phyloP scores from a whole-genome alignment of 1,140 invertebrate genomes.

The Eubasilissa regina region DNA sequence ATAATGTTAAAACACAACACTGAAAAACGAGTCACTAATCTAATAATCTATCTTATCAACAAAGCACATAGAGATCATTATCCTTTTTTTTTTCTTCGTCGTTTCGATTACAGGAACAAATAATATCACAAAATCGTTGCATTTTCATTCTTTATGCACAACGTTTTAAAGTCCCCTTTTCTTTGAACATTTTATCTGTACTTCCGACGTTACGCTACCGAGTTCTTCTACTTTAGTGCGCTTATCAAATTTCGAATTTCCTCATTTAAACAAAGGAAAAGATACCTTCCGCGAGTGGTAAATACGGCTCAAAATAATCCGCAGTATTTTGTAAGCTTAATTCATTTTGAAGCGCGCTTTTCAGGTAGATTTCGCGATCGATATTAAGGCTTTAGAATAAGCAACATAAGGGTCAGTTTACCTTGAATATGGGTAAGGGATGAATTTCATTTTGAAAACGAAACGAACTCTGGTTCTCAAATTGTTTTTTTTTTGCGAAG shows the following conservation, averaged over 20 bases:
- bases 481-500: background rate
- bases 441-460: conserved; percentile 31
- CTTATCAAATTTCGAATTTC: conserved; percentile 28
- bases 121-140: too few relatives aligned
- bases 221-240: background rate
- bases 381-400: conserved; percentile 25
- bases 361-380: conserved; percentile 16
- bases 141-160: too few relatives aligned
- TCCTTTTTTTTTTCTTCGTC: background rate
- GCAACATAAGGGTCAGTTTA: conserved; percentile 15
- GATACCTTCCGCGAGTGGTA: background rate
- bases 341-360: background rate
- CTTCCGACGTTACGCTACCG: background rate
- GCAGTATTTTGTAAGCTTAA: background rate
- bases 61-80: conserved; percentile 15
- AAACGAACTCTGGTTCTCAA: conserved; percentile 3
- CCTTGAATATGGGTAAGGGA: conserved; percentile 7
- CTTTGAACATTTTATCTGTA: background rate
- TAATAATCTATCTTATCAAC: conserved; percentile 1
- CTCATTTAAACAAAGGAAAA: background rate
- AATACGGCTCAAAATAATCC: background rate
- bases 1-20: too few relatives aligned
- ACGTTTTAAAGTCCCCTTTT: background rate
- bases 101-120: too few relatives aligned
- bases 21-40: background rate